Percentiles rank a stretch among this genome's conserved stretches.
phyloP scores from a whole-genome alignment of 2,797 vertebrate species.

The Todus mexicanus region DNA sequence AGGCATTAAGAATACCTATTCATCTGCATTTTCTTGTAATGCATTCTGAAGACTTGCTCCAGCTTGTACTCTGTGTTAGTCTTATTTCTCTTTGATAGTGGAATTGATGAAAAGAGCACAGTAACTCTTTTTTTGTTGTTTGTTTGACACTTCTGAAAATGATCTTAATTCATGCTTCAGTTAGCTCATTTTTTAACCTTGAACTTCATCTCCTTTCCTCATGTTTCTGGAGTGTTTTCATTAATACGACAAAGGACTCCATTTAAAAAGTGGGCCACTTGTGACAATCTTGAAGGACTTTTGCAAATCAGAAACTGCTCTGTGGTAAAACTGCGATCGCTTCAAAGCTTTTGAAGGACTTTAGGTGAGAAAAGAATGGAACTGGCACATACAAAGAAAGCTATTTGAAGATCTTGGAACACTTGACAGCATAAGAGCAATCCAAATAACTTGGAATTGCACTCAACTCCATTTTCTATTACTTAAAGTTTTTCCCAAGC shows the following conservation, averaged over 20 bases:
- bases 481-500: background rate
- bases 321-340: constrained; percentile 10
- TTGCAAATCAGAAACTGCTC: constrained; percentile 26
- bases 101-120: background rate
- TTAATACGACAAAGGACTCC: background rate
- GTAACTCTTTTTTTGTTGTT: background rate
- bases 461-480: background rate
- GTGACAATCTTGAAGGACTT: constrained; percentile 20
- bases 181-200: background rate
- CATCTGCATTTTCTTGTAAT: background rate
- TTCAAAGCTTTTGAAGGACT: constrained; percentile 60
- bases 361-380: constrained; percentile 31
- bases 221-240: background rate
- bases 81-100: background rate
- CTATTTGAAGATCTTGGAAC: constrained; percentile 18
- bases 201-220: background rate
- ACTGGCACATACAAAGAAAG: background rate
- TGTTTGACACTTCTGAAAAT: background rate
- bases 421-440: constrained; percentile 36
- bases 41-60: background rate
- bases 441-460: constrained; percentile 6
- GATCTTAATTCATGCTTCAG: background rate
- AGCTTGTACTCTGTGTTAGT: background rate
- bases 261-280: background rate
- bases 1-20: background rate